Evolutionary conservation across 2,888 invertebrate species (phyloP), one percentile per base, ranked within the genome.

Genomic region (Stenchaetothrips biformis): DNA sequence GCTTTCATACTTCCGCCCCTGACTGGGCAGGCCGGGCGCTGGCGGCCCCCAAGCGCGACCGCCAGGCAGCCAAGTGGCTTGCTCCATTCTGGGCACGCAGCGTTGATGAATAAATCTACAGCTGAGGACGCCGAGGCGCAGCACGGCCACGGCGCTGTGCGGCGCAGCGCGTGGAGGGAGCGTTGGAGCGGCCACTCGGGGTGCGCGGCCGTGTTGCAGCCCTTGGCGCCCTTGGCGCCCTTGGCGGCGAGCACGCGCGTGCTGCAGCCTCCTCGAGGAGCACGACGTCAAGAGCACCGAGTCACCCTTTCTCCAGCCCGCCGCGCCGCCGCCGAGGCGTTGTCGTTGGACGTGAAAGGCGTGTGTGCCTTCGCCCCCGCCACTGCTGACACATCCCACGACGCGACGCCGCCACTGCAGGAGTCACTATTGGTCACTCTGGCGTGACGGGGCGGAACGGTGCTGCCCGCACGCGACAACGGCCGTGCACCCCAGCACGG

Each of bases 51-150:
- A 37, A 37, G 37, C 37, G 37, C 37, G 37, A 37, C 37, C 37
- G 37, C 37, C 67, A 11, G 25, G 25, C 67, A 9, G 67, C 67
- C 67, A 21, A 74, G 67, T 74, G 67, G 67, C 67, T 74, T 74
- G 21, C 67, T 74, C 67, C 67, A 74, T 74, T 74, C 67, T 74
- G 67, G 25, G 67, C 67, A 74, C 67, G 67, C 25, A 74, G 67
- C 67, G 21, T 25, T 74, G 67, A 74, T 74, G 67, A 74, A 74
- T 74, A 74, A 74, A 74, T 74, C 67, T 74, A 74, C 67, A 74
- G 67, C 67, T 74, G 67, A 74, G 67, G 67, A 74, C 67, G 67
- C 25, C 21, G 25, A 21, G 21, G 67, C 67, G 67, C 13, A 9
- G 21, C 67, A 21, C n/a, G 53, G 53, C 53, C 16, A 16, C 53